Percentiles rank a stretch among this genome's conserved stretches.
Conservation (phyloP, 2,113 vertebrate genomes). For the Hypocryptadius cinnamomeus region DNA sequence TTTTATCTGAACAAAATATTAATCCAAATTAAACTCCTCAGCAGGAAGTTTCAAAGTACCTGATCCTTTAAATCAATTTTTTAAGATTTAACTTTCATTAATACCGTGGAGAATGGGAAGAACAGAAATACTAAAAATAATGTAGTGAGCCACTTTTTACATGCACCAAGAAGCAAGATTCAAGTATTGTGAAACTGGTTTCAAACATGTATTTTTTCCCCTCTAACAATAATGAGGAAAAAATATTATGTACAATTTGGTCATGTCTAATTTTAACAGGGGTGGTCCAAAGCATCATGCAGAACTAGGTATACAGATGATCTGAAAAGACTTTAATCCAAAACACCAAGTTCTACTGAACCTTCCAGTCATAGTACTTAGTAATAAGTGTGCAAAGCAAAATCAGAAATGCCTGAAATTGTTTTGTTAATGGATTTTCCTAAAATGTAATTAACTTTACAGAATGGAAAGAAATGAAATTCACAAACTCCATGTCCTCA, state of each 20-base stretch:
- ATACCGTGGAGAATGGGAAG: neutral
- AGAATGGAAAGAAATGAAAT: neutral
- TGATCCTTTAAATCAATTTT: conserved; percentile 20
- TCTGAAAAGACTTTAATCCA: neutral
- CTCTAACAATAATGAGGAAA: neutral
- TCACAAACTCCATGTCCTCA: neutral
- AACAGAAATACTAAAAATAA: neutral
- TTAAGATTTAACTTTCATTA: neutral
- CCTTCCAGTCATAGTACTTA: neutral
- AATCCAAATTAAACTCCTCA: neutral
- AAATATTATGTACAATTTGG: neutral
- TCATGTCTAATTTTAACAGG: neutral
- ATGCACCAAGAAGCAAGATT: neutral
- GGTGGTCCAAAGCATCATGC: neutral
- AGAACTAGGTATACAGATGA: neutral
- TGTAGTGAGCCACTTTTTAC: neutral
- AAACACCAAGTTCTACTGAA: neutral
- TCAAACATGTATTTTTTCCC: neutral
- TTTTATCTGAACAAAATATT: neutral
- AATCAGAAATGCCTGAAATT: neutral
- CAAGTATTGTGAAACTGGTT: neutral
- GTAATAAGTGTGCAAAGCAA: neutral
- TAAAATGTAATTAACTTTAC: neutral
- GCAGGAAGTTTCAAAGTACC: neutral
- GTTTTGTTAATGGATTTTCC: neutral